These are phyloP conservation scores for Colistium nudipinnis DNA, from an alignment of 2,113 vertebrate genomes.

Conservation along the genomic window DNA sequence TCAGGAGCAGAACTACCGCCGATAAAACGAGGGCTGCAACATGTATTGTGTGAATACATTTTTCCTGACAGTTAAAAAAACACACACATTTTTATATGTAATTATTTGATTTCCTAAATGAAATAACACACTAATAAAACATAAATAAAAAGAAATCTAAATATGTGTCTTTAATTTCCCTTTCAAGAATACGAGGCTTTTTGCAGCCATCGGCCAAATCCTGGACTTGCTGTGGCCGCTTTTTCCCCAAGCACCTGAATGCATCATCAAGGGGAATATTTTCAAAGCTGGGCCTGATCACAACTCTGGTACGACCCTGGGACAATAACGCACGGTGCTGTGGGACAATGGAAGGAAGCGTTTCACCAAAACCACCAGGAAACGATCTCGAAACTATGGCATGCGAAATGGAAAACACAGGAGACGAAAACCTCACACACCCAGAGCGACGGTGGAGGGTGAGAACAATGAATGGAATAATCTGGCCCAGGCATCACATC, in stretches of 20 bases:
- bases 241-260: constrained; percentile 20
- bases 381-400: constrained; percentile 13
- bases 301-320: background rate
- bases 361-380: constrained; percentile 19
- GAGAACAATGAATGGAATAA: background rate
- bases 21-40: background rate
- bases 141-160: too few relatives aligned
- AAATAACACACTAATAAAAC: too few relatives aligned
- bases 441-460: background rate
- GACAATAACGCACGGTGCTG: constrained; percentile 29
- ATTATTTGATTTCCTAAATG: too few relatives aligned
- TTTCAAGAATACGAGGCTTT: background rate
- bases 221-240: background rate
- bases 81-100: too few relatives aligned
- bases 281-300: background rate
- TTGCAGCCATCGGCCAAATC: background rate
- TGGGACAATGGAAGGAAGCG: constrained; percentile 47
- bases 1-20: background rate
- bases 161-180: background rate
- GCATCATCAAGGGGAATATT: background rate
- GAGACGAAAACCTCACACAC: too few relatives aligned
- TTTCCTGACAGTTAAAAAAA: too few relatives aligned
- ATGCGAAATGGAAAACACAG: background rate
- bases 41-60: too few relatives aligned
- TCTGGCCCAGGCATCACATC: background rate